These are phyloP conservation scores for Pyrrhosoma nymphula DNA, from an alignment of 2,888 invertebrate species.

Conservation along the genomic window DNA sequence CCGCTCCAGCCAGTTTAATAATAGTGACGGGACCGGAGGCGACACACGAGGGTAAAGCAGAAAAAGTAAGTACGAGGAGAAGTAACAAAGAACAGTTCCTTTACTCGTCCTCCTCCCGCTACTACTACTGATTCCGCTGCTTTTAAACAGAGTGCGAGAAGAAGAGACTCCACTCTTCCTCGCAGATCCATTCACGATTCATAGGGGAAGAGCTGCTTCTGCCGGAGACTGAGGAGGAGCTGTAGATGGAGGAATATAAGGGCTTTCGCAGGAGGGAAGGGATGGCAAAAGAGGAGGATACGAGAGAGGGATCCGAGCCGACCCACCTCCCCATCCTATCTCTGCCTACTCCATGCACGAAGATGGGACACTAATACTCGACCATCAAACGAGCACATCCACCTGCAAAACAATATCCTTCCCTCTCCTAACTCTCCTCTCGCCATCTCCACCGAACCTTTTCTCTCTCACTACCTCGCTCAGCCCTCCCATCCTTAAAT, in stretches of 20 bases:
- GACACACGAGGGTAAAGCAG: not conserved
- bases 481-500: not conserved
- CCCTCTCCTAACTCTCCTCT: not conserved
- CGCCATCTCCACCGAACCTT: not conserved
- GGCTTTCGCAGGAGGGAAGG: not conserved
- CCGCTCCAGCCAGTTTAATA: too few species aligned
- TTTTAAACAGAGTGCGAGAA: conserved; percentile 10
- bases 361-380: conserved; percentile 3
- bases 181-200: conserved; percentile 3
- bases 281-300: not conserved
- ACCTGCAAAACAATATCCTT: conserved; percentile 24
- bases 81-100: too few species aligned
- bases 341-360: not conserved
- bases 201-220: not conserved
- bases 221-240: too few species aligned
- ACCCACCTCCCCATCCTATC: not conserved
- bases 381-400: not conserved
- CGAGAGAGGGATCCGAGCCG: not conserved
- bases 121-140: not conserved
- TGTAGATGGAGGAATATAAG: not conserved
- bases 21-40: not conserved
- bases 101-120: too few species aligned
- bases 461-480: not conserved
- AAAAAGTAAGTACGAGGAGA: too few species aligned
- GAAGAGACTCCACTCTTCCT: not conserved